A percentile compares a stretch with the other conserved stretches of the same genome.
These are phyloP conservation scores for Drosophila mettleri DNA, from an alignment of 2,888 invertebrate genomes.

Conservation along the genomic window DNA sequence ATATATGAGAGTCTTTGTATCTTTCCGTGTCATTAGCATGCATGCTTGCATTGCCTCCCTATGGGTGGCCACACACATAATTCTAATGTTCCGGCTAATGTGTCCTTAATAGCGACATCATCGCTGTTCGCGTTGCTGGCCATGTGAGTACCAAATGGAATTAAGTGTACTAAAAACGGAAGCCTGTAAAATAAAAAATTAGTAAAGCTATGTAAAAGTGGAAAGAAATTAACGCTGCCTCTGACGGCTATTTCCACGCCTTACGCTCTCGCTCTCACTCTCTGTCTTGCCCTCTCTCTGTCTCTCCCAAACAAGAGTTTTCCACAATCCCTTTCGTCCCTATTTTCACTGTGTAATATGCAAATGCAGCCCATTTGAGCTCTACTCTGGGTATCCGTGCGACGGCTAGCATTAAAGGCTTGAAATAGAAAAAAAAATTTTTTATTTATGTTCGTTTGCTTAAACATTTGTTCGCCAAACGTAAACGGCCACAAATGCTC, in stretches of 20 bases:
- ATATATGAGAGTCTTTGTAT: constrained; percentile 11
- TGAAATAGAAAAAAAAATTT: constrained; percentile 3
- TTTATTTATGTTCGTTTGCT: constrained; percentile 18
- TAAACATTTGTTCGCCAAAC: constrained; percentile 17
- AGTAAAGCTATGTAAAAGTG: constrained; percentile 50
- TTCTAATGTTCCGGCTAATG: constrained; percentile 73
- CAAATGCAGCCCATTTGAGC: constrained; percentile 24
- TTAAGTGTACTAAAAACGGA: constrained; percentile 75
- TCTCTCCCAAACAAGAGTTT: constrained; percentile 20
- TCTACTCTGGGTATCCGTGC: neutral
- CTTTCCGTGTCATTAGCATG: constrained; percentile 69
- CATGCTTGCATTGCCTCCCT: constrained; percentile 55
- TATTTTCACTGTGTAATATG: constrained; percentile 39
- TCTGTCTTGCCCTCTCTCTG: constrained; percentile 16
- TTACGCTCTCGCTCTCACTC: constrained; percentile 18
- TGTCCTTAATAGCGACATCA: constrained; percentile 79
- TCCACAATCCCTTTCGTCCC: constrained; percentile 41
- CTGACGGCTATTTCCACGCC: constrained; percentile 41
- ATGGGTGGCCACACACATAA: constrained; percentile 59
- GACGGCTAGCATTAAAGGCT: constrained; percentile 20
- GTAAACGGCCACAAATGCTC: neutral
- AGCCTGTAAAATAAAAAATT: constrained; percentile 56
- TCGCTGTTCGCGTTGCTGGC: constrained; percentile 50
- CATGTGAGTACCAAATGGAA: constrained; percentile 64
- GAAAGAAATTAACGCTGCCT: constrained; percentile 59